Conservation (phyloP, 2,888 invertebrate genomes). For the Aricia artaxerxes region DNA sequence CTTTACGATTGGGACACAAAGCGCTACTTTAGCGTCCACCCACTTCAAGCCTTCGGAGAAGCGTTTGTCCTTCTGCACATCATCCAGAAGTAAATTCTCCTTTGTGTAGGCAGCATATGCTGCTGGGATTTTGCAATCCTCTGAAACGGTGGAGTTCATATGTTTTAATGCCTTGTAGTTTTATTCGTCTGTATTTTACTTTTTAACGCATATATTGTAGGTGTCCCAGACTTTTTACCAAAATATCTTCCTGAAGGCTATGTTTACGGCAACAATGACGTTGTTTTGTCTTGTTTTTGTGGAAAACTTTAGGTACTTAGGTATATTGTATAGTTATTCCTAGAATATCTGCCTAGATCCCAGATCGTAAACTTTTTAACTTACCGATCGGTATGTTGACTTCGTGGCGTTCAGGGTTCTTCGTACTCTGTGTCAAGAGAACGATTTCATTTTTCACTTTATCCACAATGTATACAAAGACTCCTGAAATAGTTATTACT, state of each 20-base stretch:
- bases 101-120: slow-evolving; percentile 80
- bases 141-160: slow-evolving; percentile 43
- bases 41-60: slow-evolving; percentile 81
- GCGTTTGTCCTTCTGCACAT: slow-evolving; percentile 77
- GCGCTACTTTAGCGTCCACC: slow-evolving; percentile 79
- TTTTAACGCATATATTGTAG: no score
- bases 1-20: slow-evolving; percentile 81
- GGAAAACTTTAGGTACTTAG: no score
- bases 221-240: no score
- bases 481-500: slow-evolving; percentile 58
- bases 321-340: no score
- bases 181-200: no score
- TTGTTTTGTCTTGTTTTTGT: no score
- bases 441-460: slow-evolving; percentile 76
- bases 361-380: slow-evolving; percentile 35
- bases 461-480: slow-evolving; percentile 80
- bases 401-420: slow-evolving; percentile 71
- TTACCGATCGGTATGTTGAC: slow-evolving; percentile 80
- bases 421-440: slow-evolving; percentile 71
- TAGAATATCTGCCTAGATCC: no score
- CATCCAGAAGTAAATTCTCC: slow-evolving; percentile 76
- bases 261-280: no score
- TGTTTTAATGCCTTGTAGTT: neutral
- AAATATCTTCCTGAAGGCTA: no score
- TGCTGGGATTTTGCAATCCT: slow-evolving; percentile 76